Evolutionary conservation across 2,888 invertebrate species (phyloP), one percentile per base, ranked within the genome.

Genomic region (Hydropsyche betteni): DNA sequence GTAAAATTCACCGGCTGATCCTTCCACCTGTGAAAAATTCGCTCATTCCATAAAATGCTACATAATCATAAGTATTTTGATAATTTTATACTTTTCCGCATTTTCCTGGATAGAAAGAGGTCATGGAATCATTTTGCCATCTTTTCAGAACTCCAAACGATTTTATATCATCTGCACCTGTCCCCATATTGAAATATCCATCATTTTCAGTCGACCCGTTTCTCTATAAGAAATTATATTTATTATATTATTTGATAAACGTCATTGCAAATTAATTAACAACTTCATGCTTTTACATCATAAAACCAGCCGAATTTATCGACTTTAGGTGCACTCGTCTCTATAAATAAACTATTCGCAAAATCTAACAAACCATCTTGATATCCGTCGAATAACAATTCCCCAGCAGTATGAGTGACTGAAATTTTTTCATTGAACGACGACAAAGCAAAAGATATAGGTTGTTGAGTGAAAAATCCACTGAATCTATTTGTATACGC

Each of bases 231-330:
- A 12, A 14, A 61, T 16, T 61, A 33, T 44, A 76, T 16, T 16
- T n/a, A 44, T 38, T 76, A 36, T 34, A 50, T 70, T 36, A 12
- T 64, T 55, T 33, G 7, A 10, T 10, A 44, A 8, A 8, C 10
- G 44, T 38, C 75, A 55, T 58, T 5, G 8, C 12, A 69, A 38
- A 69, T 50, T 75, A 50, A 36, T 16, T 38, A 55, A 16, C 76
- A 44, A 55, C 3, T 36, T 24, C 12, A 55, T 55, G 68, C 69
- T 77, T 14, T 82, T 84, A 91, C 91, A 81, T 85, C 86, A 80
- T 94, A 96, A 84, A 97, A 96, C 91, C 95, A 93, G 10, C 94
- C 97, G 82, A 97, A 96, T 81, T 89, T 90, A 81, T 96, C 95
- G 78, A 91, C 91, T 0, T 90, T 90, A 0, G 90, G 89, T 0